phyloP scores from a whole-genome alignment of 2,888 invertebrate species.

The Phalera bucephala region DNA sequence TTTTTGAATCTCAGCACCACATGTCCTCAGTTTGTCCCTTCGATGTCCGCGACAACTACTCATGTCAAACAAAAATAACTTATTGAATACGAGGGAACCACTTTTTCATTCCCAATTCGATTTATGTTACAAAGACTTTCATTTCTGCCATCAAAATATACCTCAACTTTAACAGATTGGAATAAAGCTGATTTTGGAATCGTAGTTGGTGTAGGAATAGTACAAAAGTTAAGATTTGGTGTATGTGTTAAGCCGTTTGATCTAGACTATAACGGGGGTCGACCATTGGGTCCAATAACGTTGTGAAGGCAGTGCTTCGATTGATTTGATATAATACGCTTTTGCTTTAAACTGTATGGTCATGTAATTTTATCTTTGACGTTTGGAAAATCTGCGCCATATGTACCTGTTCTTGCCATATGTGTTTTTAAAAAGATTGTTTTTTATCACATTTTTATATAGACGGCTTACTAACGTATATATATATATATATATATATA shows the following conservation, averaged over 20 bases:
- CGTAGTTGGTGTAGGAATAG: not conserved
- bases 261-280: conserved; percentile 37
- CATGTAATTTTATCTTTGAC: not conserved
- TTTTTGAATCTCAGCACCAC: conserved; percentile 13
- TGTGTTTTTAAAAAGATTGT: too few relatives aligned
- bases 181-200: conserved; percentile 9
- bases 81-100: conserved; percentile 33
- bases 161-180: not conserved
- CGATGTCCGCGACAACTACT: conserved; percentile 15
- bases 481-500: too few relatives aligned
- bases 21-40: conserved; percentile 5
- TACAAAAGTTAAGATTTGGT: conserved; percentile 12
- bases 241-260: conserved; percentile 34
- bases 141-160: not conserved
- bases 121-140: conserved; percentile 16
- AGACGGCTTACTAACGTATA: too few relatives aligned
- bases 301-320: conserved; percentile 25
- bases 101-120: conserved; percentile 34
- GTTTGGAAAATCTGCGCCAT: too few relatives aligned
- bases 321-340: conserved; percentile 23
- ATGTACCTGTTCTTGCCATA: too few relatives aligned
- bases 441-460: too few relatives aligned
- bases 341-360: not conserved
- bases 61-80: conserved; percentile 36
- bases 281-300: conserved; percentile 30